Evolutionary conservation across 2,888 invertebrate genomes (phyloP).

Genomic region (Callimorpha dominula): DNA sequence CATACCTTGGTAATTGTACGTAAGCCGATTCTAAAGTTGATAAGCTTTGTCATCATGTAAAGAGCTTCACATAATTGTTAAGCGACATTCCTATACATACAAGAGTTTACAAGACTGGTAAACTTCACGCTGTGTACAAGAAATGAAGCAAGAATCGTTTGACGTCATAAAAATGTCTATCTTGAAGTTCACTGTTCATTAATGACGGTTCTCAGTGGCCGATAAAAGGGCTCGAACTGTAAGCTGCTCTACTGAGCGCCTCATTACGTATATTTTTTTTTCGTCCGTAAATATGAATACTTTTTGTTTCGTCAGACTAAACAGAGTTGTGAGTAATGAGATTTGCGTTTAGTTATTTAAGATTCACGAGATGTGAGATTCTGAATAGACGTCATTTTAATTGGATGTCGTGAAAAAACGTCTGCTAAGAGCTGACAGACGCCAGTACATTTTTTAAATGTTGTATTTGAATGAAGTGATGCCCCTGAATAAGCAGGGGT

Average conservation of each 20-base stretch:
- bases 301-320: constrained; percentile 25
- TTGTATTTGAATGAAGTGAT: not conserved
- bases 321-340: constrained; percentile 26
- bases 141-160: constrained; percentile 28
- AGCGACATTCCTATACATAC: constrained; percentile 8
- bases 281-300: constrained; percentile 39
- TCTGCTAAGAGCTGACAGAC: constrained; percentile 11
- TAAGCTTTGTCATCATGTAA: constrained; percentile 24
- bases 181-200: constrained; percentile 67
- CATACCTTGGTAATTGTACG: constrained; percentile 29
- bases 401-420: constrained; percentile 21
- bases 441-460: constrained; percentile 10
- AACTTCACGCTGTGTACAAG: constrained; percentile 18
- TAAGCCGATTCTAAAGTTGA: constrained; percentile 40
- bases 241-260: constrained; percentile 57
- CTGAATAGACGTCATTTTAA: constrained; percentile 22
- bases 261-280: constrained; percentile 53
- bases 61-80: constrained; percentile 25
- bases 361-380: constrained; percentile 25
- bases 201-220: constrained; percentile 52
- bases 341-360: constrained; percentile 30
- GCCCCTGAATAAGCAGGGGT: not conserved
- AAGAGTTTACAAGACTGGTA: constrained; percentile 18
- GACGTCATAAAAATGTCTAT: constrained; percentile 66
- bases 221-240: constrained; percentile 56